Percentiles rank a stretch among this genome's conserved stretches.
phyloP scores from a whole-genome alignment of 2,888 invertebrate species.

The Mamestra brassicae region DNA sequence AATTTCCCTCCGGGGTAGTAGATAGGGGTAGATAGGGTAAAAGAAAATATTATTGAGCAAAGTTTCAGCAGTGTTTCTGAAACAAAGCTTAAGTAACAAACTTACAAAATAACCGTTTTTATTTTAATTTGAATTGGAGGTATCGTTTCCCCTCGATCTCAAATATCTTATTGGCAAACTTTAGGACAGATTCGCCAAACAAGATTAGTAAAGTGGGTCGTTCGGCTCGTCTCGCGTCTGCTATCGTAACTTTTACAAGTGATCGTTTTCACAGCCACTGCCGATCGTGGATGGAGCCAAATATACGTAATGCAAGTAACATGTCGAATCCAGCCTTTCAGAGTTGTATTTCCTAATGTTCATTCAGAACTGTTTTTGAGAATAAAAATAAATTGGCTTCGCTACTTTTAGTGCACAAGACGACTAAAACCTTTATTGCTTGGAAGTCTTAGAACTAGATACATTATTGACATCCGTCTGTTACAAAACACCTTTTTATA shows the following conservation, averaged over 20 bases:
- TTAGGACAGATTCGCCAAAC: constrained; percentile 32
- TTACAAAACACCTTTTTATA: too few species aligned
- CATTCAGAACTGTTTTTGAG: too few species aligned
- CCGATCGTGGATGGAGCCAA: constrained; percentile 4
- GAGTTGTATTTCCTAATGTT: background rate
- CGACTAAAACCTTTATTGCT: background rate
- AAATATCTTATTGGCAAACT: constrained; percentile 43
- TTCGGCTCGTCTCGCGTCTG: background rate
- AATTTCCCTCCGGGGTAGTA: too few species aligned
- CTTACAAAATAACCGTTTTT: background rate
- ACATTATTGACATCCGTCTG: too few species aligned
- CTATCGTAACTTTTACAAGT: constrained; percentile 23
- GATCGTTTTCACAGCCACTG: constrained; percentile 16
- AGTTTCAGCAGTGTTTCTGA: background rate
- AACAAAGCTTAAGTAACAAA: background rate
- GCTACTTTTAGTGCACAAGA: background rate
- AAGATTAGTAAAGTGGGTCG: constrained; percentile 39
- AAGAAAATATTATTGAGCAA: background rate
- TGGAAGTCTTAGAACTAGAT: too few species aligned
- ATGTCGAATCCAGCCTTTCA: constrained; percentile 1
- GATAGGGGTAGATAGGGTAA: too few species aligned
- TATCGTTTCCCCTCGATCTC: background rate
- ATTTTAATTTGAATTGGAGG: constrained; percentile 5
- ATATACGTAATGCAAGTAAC: background rate
- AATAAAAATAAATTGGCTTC: background rate